Base-by-base conservation (phyloP, 2,888 invertebrate genomes). In the Atethmia centrago region DNA sequence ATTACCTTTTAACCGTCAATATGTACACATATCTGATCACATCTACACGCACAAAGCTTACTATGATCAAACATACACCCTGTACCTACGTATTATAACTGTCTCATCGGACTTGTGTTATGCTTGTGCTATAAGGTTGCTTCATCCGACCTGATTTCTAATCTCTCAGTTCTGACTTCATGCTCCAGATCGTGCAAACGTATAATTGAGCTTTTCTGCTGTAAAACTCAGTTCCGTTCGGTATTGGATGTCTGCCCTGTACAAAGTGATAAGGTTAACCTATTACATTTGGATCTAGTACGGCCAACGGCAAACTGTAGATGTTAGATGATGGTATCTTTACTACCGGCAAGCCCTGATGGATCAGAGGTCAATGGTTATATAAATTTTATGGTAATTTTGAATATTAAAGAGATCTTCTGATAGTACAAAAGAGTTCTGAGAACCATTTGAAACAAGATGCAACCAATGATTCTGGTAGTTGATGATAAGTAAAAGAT, bases 241-340 rank as follows among this genome's bases (percentile, higher is more conserved):
- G 28, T 58, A 80, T 62, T 45, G 75, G 68, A 74, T 63, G 66
- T 62, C 14, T 66, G 51, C 28, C n/a, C 4, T 74, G 40, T 36
- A 58, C 55, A 66, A 74, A 71, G 62, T 71, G 68, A 80, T 83
- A 80, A 80, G 80, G 68, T 69, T 68, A 14, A 1, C 67, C 36
- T 82, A 82, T 80, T 75, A 71, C 76, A 83, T 68, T 79, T 49
- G 31, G 69, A 83, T 75, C 80, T 79, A 71, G 31, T 51, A 75
- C 66, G 55, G 84, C 84, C 84, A 80, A 63, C 84, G 80, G 81
- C 76, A 58, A 79, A 71, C 62, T 83, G 42, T 72, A 82, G 83
- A 81, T 83, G 51, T 83, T 63, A 67, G 16, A 66, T 66, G 80
- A 81, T 83, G 58, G 42, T 83, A 80, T 82, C 79, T 78, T 4